Base-by-base conservation (phyloP, 2,113 vertebrate species). In the Tragelaphus strepsiceros region DNA sequence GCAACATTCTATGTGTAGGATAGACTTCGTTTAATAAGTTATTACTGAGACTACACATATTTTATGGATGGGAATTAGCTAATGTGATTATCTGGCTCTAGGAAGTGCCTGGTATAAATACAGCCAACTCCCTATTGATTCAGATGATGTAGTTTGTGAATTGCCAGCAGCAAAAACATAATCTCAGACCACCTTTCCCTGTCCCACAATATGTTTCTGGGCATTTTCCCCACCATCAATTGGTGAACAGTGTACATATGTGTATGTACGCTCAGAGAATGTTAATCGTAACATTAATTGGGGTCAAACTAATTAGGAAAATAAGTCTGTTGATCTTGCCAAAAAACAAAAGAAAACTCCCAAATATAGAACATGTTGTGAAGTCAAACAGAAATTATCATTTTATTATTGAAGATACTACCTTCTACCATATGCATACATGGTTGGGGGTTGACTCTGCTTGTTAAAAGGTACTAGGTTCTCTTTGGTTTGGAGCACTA, bases 241-340 rank as follows among this genome's bases (percentile, higher is more conserved):
- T 97, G 95, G 67, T 94, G 81, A 96, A 56, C 83, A n/a, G 59
- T 71, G 39, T 94, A 58, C 2, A 15, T 86, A 28, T 92, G 53
- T 96, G 46, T 91, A 88, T 84, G 84, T 46, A 67, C 2, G 12
- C 71, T 84, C 54, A 54, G 90, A 74, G 82, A 95, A 93, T 97
- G 61, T 88, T 92, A 91, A 95, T 91, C n/a, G 54, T 97, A 61
- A 89, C 74, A 67, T 58, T 90, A 97, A 85, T 88, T 32, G 6
- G 71, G 96, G 91, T 98, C 64, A 96, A 82, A 78, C 83, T 96
- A 97, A 98, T 97, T 97, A 97, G 80, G 82, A 89, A 97, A 98
- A 93, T 94, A 97, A 94, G 30, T 95, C 94, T 93, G 82, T 62
- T 84, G 61, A 83, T 87, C 10, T 80, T 97, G 96, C 91, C 96